A percentile compares a stretch with the other conserved stretches of the same genome.
phyloP scores from a whole-genome alignment of 1,140 invertebrate genomes.

The Teleogryllus occipitalis region DNA sequence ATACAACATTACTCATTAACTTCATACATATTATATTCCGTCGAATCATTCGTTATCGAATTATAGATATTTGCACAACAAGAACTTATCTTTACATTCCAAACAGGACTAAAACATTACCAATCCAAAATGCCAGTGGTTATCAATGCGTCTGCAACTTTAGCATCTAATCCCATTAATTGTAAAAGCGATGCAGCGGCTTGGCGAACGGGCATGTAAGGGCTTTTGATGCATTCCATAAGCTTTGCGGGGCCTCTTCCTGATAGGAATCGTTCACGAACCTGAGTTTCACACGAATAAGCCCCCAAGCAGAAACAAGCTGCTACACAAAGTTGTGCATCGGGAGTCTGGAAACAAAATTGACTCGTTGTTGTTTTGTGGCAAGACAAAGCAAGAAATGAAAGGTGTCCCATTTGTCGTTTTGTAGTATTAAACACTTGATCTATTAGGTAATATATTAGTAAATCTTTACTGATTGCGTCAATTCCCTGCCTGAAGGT shows the following conservation, averaged over 20 bases:
- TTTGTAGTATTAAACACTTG: too few species aligned
- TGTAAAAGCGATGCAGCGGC: background rate
- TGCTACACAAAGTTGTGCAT: background rate
- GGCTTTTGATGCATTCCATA: background rate
- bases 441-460: too few species aligned
- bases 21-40: too few species aligned
- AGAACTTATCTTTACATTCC: background rate
- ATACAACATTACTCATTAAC: too few species aligned
- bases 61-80: background rate
- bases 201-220: background rate
- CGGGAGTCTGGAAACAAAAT: background rate
- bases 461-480: too few species aligned
- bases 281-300: background rate
- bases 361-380: background rate
- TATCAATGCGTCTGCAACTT: background rate
- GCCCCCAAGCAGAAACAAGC: background rate
- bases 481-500: too few species aligned
- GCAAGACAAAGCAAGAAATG: too few species aligned
- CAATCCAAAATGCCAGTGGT: background rate
- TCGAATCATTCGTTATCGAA: background rate
- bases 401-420: too few species aligned
- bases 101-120: background rate
- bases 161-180: background rate
- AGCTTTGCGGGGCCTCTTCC: background rate
- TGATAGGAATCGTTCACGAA: background rate